These are phyloP conservation scores for Fukomys damarensis DNA, from an alignment of 2,113 vertebrate species.

Conservation along the genomic window DNA sequence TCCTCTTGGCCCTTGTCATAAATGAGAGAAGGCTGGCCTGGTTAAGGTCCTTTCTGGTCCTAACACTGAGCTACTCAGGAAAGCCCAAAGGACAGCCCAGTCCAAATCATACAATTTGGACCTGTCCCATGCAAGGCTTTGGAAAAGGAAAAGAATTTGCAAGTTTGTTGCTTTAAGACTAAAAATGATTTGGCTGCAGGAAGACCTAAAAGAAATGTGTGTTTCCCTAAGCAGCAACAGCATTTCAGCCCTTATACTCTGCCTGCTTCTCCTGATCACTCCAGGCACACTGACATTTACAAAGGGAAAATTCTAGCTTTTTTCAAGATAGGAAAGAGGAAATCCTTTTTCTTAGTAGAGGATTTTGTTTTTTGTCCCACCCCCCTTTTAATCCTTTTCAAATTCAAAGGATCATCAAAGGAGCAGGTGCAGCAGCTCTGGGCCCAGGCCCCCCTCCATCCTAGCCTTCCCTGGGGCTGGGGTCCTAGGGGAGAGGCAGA, in stretches of 20 bases:
- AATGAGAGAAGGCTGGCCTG: not conserved
- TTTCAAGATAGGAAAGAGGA: conserved; percentile 59
- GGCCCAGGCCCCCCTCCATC: not conserved
- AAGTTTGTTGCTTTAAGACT: conserved; percentile 10
- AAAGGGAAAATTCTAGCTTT: conserved; percentile 21
- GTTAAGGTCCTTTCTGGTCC: not conserved
- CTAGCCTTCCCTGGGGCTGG: not conserved
- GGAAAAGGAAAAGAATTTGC: not conserved
- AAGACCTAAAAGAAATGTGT: not conserved
- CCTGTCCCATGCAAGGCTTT: not conserved
- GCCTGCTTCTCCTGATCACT: not conserved
- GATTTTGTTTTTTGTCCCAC: not conserved
- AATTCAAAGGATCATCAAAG: conserved; percentile 64
- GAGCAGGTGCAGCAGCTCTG: conserved; percentile 45
- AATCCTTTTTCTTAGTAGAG: conserved; percentile 58
- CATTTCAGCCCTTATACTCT: not conserved
- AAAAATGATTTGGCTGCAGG: not conserved
- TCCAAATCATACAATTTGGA: not conserved
- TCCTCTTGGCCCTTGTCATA: not conserved
- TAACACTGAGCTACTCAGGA: not conserved
- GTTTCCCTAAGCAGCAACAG: not conserved
- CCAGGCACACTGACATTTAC: conserved; percentile 56
- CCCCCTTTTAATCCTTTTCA: conserved; percentile 57
- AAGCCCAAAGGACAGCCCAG: not conserved
- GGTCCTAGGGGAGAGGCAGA: not conserved